Evolutionary conservation across 2,113 vertebrate genomes (phyloP), one percentile per base, ranked within the genome.

Genomic region (Poeciliopsis occidentalis): DNA sequence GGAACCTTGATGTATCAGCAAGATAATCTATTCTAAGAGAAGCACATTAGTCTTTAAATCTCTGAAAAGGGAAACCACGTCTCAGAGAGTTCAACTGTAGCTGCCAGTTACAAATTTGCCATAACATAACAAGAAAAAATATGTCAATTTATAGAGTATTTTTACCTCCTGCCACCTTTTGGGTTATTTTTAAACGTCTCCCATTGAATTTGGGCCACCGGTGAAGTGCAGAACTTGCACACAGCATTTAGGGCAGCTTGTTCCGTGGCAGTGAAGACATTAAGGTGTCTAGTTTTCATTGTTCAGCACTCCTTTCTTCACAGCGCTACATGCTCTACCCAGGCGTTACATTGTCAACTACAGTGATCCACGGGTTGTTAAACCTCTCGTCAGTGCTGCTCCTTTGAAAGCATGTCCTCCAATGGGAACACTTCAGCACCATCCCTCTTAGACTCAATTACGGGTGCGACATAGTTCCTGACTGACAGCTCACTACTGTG

Each of bases 371-470:
- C 60, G 79, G 65, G 72, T 64, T 89, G 81, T 86, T 85, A 76
- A 80, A 69, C 78, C 60, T 57, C 76, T 85, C 82, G 73, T 86
- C 85, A 69, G 78, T 71, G 81, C 84, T 87, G 88, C 81, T 87
- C 70, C 79, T 82, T 69, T 61, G 83, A 78, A 84, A 87, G 74
- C 63, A 74, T 64, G 69, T 74, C 47, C 73, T 87, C 85, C 73
- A 51, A 71, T 75, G 87, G 83, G 87, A 86, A 74, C 80, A 69
- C 74, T 73, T 79, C 78, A 81, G 77, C 71, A 63, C 57, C 63
- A 76, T 84, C 83, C 85, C 82, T 79, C 81, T 88, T 81, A 86
- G 78, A 93, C 89, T 90, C 90, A 93, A 91, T 92, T 93, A 93
- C 79, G 68, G 66, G 69, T 82, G 74, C 66, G 84, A 92, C 90